Percentiles rank a stretch among this genome's conserved stretches.
phyloP scores from a whole-genome alignment of 1,140 invertebrate genomes.

The Solenopsis fugax region DNA sequence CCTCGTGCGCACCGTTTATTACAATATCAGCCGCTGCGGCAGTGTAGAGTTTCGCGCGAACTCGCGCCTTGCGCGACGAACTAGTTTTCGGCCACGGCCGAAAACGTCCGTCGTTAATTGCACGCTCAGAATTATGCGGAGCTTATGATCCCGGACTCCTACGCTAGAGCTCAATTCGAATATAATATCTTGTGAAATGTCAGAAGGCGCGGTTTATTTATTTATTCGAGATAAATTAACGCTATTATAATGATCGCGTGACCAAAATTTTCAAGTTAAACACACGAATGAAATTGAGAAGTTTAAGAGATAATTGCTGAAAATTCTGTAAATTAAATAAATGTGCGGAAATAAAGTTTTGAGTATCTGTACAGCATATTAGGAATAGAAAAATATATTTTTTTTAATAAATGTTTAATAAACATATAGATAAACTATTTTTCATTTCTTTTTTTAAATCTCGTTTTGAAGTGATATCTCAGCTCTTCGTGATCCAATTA shows the following conservation, averaged over 20 bases:
- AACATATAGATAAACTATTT: too few relatives aligned
- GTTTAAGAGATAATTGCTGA: too few relatives aligned
- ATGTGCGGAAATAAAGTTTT: too few relatives aligned
- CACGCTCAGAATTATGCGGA: not conserved
- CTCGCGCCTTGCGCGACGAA: conserved; percentile 12
- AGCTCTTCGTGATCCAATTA: too few relatives aligned
- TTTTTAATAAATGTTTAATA: too few relatives aligned
- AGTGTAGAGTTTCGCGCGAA: conserved; percentile 30
- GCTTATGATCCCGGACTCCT: not conserved
- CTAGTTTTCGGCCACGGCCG: conserved; percentile 4
- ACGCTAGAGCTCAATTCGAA: not conserved
- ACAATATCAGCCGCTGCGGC: conserved; percentile 80
- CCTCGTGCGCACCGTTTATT: conserved; percentile 76
- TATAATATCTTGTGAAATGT: not conserved
- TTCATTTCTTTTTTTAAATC: too few relatives aligned
- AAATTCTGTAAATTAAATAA: too few relatives aligned
- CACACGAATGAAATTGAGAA: too few relatives aligned
- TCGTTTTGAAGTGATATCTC: too few relatives aligned
- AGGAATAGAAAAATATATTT: too few relatives aligned
- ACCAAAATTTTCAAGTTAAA: not conserved
- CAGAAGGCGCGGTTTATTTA: not conserved
- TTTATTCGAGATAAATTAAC: not conserved
- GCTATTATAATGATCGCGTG: not conserved
- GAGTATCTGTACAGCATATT: too few relatives aligned
- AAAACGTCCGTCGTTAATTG: conserved; percentile 19